These are phyloP conservation scores for Gobionotothen gibberifrons DNA, from an alignment of 2,797 vertebrate species.

Conservation along the genomic window DNA sequence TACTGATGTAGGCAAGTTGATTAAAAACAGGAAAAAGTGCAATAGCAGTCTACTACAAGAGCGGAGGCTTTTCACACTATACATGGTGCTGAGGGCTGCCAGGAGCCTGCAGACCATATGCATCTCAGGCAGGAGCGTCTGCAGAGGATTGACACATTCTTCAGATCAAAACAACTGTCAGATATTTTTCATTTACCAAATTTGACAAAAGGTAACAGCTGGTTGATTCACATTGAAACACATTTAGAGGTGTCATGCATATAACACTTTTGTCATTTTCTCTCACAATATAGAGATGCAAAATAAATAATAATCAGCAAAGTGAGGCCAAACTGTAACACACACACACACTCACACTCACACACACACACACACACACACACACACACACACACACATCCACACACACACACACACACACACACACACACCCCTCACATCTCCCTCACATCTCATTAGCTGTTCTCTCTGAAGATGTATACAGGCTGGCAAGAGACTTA, in stretches of 20 bases:
- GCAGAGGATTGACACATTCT: constrained; percentile 65
- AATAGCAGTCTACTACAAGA: constrained; percentile 54
- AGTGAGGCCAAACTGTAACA: constrained; percentile 16
- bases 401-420: constrained; percentile 32
- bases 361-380: constrained; percentile 12
- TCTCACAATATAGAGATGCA: constrained; percentile 44
- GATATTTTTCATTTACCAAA: constrained; percentile 56
- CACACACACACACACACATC: constrained; percentile 23
- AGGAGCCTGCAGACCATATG: constrained; percentile 60
- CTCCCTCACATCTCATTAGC: constrained; percentile 78
- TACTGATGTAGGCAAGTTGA: constrained; percentile 77
- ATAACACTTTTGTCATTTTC: constrained; percentile 56
- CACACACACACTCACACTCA: constrained; percentile 27
- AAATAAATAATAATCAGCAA: constrained; percentile 32
- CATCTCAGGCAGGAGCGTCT: constrained; percentile 72
- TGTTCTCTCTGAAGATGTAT: constrained; percentile 77
- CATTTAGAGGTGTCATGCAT: constrained; percentile 35
- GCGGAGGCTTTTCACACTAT: constrained; percentile 68
- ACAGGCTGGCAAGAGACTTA: constrained; percentile 73
- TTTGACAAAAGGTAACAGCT: constrained; percentile 38
- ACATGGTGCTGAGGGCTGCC: constrained; percentile 55
- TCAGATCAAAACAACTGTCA: constrained; percentile 58
- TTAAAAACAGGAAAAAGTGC: constrained; percentile 76
- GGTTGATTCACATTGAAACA: constrained; percentile 44
- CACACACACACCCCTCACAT: constrained; percentile 42